Evolutionary conservation across 1,140 invertebrate genomes (phyloP).

Genomic region (Apis laboriosa): DNA sequence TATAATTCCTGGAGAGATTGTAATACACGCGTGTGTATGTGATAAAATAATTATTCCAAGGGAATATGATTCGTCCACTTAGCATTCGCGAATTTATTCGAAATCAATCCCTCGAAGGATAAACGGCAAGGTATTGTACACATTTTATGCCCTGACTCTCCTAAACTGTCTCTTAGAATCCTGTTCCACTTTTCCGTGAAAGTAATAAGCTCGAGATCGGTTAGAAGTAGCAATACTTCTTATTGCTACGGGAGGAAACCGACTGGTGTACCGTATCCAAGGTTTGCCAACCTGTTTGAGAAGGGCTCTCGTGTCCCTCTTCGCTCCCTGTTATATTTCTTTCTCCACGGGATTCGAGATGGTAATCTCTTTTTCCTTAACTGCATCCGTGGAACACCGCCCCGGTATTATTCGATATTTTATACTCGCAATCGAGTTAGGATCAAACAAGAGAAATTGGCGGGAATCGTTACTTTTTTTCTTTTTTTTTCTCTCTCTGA

Average conservation of each 20-base stretch:
- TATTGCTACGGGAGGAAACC: constrained; percentile 54
- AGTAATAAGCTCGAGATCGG: constrained; percentile 67
- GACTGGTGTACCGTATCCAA: constrained; percentile 30
- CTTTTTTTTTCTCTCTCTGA: too few relatives aligned
- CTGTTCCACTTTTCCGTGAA: constrained; percentile 39
- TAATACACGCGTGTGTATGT: too few relatives aligned
- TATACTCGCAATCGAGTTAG: constrained; percentile 41
- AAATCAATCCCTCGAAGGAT: background rate
- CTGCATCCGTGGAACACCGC: constrained; percentile 34
- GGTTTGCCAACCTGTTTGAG: constrained; percentile 57
- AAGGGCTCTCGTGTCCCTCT: constrained; percentile 21
- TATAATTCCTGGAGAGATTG: too few relatives aligned
- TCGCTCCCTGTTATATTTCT: constrained; percentile 20
- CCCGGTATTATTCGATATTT: constrained; percentile 47
- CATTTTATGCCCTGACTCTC: constrained; percentile 27
- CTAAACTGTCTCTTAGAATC: constrained; percentile 40
- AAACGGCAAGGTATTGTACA: constrained; percentile 16
- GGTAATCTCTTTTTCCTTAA: constrained; percentile 56
- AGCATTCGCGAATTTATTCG: constrained; percentile 30
- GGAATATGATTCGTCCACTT: too few relatives aligned
- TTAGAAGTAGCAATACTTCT: constrained; percentile 71
- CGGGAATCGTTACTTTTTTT: background rate
- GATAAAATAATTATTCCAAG: too few relatives aligned
- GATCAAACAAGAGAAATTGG: constrained; percentile 8
- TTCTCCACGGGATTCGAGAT: constrained; percentile 19